Percentiles rank a stretch among this genome's conserved stretches.
Evolutionary conservation across 1,140 invertebrate genomes (phyloP).

Genomic region (Bombus difficillimus): DNA sequence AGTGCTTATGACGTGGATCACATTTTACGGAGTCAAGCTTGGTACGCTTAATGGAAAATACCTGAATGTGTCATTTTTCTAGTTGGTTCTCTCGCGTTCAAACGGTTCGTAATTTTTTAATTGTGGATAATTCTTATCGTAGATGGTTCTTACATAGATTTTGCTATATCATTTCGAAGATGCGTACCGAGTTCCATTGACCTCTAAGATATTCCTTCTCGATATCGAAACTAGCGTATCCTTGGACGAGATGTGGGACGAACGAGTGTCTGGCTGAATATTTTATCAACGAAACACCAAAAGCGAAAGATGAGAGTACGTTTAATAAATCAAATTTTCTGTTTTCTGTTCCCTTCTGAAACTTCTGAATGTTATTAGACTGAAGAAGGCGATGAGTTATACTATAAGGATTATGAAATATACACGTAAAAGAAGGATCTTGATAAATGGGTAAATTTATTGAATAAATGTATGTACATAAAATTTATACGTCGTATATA

Average conservation of each 20-base stretch:
- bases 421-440: neutral
- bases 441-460: neutral
- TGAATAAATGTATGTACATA: neutral
- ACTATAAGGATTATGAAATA: neutral
- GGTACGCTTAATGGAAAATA: neutral
- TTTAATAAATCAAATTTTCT: constrained; percentile 5
- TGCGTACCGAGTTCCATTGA: neutral
- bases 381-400: neutral
- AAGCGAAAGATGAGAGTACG: neutral
- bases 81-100: neutral
- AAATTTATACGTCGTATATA: neutral
- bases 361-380: neutral
- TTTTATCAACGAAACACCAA: constrained; percentile 45
- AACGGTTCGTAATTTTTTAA: neutral
- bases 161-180: neutral
- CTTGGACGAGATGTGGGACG: constrained; percentile 11
- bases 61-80: neutral
- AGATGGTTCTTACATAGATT: no score
- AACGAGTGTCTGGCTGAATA: constrained; percentile 32
- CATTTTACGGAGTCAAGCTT: constrained; percentile 13
- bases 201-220: neutral
- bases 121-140: neutral
- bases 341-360: neutral
- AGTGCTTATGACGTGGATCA: neutral
- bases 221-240: neutral